A percentile compares a stretch with the other conserved stretches of the same genome.
These are phyloP conservation scores for Sorex fumeus DNA, from an alignment of 2,113 vertebrate species.

Conservation along the genomic window DNA sequence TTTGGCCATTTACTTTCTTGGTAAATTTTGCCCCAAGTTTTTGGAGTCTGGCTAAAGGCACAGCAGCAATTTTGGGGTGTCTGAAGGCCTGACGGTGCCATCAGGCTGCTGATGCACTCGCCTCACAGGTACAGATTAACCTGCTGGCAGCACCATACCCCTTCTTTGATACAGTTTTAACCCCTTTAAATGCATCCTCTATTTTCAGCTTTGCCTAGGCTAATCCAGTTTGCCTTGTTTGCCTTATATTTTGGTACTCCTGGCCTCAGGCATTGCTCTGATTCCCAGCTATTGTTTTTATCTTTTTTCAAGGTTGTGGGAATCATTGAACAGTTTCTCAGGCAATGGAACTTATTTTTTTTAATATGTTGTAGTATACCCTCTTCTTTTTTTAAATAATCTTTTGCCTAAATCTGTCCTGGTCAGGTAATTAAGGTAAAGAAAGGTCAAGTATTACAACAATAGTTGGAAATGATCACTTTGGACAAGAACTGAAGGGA, in stretches of 20 bases:
- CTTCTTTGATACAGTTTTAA: conserved; percentile 5
- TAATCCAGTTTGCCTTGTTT: neutral
- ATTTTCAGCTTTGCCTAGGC: neutral
- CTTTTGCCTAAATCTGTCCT: neutral
- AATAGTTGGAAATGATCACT: too few relatives aligned
- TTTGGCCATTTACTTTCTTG: too few relatives aligned
- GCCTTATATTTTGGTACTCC: neutral
- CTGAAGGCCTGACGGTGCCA: too few relatives aligned
- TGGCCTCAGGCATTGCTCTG: conserved; percentile 53
- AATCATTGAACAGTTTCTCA: conserved; percentile 48
- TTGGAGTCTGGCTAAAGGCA: too few relatives aligned
- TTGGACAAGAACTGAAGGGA: too few relatives aligned
- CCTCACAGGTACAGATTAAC: too few relatives aligned
- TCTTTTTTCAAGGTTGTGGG: conserved; percentile 28
- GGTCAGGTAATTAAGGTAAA: too few relatives aligned
- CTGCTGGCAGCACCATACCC: too few relatives aligned
- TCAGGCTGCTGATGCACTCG: too few relatives aligned
- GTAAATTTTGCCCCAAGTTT: too few relatives aligned
- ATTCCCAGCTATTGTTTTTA: conserved; percentile 43
- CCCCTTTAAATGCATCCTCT: neutral
- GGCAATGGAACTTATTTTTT: conserved; percentile 58
- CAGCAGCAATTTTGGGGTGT: too few relatives aligned
- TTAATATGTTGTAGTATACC: neutral
- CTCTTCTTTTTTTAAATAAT: conserved; percentile 37
- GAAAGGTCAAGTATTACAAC: too few relatives aligned